Conservation (phyloP, 2,888 invertebrate species). For the Syrphus vitripennis region DNA sequence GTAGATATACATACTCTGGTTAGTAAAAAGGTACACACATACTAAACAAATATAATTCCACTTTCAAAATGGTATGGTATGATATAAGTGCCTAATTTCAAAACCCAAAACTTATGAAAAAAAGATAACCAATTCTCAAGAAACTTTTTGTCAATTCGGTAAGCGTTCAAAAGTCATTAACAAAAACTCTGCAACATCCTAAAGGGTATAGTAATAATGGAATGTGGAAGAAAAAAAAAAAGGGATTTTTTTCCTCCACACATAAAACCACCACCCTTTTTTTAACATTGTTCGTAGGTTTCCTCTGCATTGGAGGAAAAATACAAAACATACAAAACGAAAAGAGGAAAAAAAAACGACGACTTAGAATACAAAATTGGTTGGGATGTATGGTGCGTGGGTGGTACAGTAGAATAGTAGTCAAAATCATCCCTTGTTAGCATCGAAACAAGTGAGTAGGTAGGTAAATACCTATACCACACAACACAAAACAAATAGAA, state of each 20-base stretch:
- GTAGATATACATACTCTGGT: no score
- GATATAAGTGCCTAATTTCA: background rate
- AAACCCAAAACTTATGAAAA: background rate
- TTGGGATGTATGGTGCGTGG: slow-evolving; percentile 24
- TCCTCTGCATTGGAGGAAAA: slow-evolving; percentile 41
- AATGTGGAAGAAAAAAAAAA: slow-evolving; percentile 40
- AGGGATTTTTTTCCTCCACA: slow-evolving; percentile 4
- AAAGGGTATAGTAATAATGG: slow-evolving; percentile 44
- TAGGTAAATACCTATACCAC: background rate
- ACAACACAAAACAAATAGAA: background rate
- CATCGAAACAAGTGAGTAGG: background rate
- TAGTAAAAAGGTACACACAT: no score
- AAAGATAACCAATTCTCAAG: background rate
- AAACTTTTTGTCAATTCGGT: slow-evolving; percentile 35
- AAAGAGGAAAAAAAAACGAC: slow-evolving; percentile 17
- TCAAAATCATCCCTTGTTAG: slow-evolving; percentile 9
- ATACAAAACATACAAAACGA: slow-evolving; percentile 31
- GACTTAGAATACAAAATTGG: slow-evolving; percentile 53
- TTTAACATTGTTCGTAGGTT: slow-evolving; percentile 26
- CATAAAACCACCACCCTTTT: slow-evolving; percentile 51
- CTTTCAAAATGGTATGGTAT: background rate
- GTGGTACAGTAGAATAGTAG: slow-evolving; percentile 18
- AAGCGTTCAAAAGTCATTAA: slow-evolving; percentile 54
- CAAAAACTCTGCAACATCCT: slow-evolving; percentile 65
- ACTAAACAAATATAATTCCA: background rate